A percentile compares a stretch with the other conserved stretches of the same genome.
Conservation (phyloP, 2,888 invertebrate species). For the Temnothorax ravouxi region DNA sequence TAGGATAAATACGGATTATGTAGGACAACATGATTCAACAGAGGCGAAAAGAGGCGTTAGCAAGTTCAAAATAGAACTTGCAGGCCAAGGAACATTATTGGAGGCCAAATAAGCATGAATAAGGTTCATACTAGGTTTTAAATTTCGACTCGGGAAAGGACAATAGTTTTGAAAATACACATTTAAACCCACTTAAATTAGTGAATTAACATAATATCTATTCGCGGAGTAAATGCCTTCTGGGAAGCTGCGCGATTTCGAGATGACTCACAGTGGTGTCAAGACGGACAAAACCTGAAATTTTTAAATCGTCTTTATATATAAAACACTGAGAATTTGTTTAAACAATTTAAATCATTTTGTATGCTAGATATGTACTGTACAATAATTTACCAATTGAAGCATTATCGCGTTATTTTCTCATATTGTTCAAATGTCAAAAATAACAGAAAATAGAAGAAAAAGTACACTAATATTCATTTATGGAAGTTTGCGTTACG, state of each 20-base stretch:
- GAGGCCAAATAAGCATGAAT: not conserved
- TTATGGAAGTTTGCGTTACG: not conserved
- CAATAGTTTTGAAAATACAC: constrained; percentile 23
- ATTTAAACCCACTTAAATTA: constrained; percentile 18
- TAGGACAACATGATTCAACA: too few relatives aligned
- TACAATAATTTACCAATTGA: not conserved
- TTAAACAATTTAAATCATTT: not conserved
- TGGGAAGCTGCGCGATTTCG: constrained; percentile 12
- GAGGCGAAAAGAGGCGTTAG: not conserved
- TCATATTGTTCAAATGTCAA: not conserved
- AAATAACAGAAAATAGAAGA: not conserved
- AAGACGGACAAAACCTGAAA: not conserved
- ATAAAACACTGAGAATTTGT: not conserved
- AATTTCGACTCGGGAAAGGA: not conserved
- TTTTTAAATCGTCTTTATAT: not conserved
- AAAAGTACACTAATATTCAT: not conserved
- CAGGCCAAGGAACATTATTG: not conserved
- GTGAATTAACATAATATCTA: constrained; percentile 31
- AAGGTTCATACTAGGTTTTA: too few relatives aligned
- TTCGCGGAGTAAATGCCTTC: constrained; percentile 3
- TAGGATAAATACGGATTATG: too few relatives aligned
- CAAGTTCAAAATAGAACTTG: not conserved
- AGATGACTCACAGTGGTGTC: constrained; percentile 12
- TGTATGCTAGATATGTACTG: not conserved
- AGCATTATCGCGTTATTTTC: not conserved